phyloP scores from a whole-genome alignment of 2,888 invertebrate species.

The Cenopis cana region DNA sequence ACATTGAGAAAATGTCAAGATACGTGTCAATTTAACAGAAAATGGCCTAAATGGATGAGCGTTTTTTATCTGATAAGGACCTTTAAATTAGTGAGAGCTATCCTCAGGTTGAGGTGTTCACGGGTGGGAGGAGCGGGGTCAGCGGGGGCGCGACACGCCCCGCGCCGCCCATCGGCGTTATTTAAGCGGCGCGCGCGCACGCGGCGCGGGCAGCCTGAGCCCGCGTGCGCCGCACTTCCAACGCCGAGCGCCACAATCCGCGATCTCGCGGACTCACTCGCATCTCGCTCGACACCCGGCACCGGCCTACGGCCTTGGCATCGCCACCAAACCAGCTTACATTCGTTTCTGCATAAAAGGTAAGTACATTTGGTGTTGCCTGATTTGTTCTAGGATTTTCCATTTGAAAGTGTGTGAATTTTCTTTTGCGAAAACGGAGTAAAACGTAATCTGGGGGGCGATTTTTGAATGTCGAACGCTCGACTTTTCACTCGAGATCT shows the following conservation, averaged over 20 bases:
- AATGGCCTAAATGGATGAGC: no score
- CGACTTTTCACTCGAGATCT: no score
- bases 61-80: no score
- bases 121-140: constrained; percentile 56
- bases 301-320: constrained; percentile 36
- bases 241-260: constrained; percentile 22
- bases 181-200: constrained; percentile 48
- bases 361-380: constrained; percentile 9
- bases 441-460: not conserved
- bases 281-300: constrained; percentile 14
- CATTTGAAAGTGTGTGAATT: constrained; percentile 3
- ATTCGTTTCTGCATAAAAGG: constrained; percentile 43
- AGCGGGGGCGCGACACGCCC: constrained; percentile 71
- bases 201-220: constrained; percentile 44
- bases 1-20: no score
- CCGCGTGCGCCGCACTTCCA: constrained; percentile 27
- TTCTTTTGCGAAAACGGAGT: constrained; percentile 6
- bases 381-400: not conserved
- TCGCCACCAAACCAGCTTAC: constrained; percentile 34
- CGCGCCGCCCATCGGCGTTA: constrained; percentile 68
- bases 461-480: no score
- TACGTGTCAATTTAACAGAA: no score
- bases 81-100: no score
- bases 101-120: constrained; percentile 44
- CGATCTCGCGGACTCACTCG: constrained; percentile 30